Conservation (phyloP, 2,113 vertebrate species). For the Pseudorectes ferrugineus region DNA sequence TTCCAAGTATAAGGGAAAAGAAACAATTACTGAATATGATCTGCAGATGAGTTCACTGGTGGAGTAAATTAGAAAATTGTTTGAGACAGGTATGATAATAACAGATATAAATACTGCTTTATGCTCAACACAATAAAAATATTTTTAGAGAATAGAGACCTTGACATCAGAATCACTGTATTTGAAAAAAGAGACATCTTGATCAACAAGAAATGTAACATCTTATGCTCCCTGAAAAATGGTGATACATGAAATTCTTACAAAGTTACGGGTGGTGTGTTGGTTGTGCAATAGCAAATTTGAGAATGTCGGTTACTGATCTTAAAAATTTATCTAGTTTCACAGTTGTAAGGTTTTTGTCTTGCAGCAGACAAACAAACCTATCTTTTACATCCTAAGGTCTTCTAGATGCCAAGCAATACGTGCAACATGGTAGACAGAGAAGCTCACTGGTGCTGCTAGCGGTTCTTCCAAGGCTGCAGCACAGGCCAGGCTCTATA, state of each 20-base stretch:
- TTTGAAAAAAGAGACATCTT: neutral
- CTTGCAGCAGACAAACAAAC: neutral
- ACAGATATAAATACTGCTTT: neutral
- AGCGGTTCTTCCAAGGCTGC: neutral
- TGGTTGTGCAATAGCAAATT: neutral
- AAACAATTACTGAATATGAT: neutral
- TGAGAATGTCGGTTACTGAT: neutral
- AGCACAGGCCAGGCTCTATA: neutral
- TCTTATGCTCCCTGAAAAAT: neutral
- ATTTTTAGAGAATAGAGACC: neutral
- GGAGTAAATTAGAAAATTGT: neutral
- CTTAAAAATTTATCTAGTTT: neutral
- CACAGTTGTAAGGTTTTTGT: neutral
- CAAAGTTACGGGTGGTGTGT: neutral
- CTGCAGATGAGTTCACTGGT: neutral
- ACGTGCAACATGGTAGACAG: neutral
- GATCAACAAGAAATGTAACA: neutral
- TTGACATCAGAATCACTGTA: neutral
- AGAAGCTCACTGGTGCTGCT: neutral
- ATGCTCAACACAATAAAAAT: neutral
- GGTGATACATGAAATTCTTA: neutral
- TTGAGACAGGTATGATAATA: neutral
- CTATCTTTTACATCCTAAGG: neutral
- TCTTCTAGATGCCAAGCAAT: neutral
- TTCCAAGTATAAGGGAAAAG: neutral